Conservation (phyloP, 92 coral and sea anemone species). For the Phymanthus crucifer region DNA sequence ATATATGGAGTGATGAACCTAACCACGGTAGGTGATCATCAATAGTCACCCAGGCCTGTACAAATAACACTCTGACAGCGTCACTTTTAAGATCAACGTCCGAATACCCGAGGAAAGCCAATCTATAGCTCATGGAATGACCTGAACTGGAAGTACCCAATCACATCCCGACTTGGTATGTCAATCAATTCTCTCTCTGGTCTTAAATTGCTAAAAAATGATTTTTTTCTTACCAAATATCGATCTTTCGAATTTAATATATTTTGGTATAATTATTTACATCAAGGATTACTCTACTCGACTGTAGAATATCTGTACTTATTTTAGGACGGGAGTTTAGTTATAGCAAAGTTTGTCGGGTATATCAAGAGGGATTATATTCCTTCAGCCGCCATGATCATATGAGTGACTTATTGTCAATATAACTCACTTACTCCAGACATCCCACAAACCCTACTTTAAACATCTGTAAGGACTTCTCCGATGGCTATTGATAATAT, state of each 20-base stretch:
- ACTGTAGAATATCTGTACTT: not conserved
- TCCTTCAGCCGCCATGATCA: not conserved
- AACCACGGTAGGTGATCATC: constrained; percentile 18
- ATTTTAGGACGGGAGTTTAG: not conserved
- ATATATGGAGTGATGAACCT: not conserved
- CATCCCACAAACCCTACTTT: constrained; percentile 1
- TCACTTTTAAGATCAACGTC: not conserved
- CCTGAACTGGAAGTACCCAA: constrained; percentile 13
- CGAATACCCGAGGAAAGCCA: not conserved
- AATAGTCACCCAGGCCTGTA: constrained; percentile 20
- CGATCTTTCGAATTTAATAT: not conserved
- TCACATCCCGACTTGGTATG: constrained; percentile 25
- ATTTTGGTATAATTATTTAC: not conserved
- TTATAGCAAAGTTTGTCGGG: not conserved
- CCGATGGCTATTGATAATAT: not conserved
- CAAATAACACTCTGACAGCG: not conserved
- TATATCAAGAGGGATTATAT: not conserved
- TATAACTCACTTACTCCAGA: not conserved
- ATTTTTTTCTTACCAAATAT: not conserved
- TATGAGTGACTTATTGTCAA: constrained; percentile 4
- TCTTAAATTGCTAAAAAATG: not conserved
- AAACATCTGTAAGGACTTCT: not conserved
- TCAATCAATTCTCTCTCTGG: constrained; percentile 13
- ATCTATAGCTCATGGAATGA: constrained; percentile 3
- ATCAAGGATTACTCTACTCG: not conserved